Evolutionary conservation across 2,797 vertebrate species (phyloP).

Genomic region (Smutsia temminckii): DNA sequence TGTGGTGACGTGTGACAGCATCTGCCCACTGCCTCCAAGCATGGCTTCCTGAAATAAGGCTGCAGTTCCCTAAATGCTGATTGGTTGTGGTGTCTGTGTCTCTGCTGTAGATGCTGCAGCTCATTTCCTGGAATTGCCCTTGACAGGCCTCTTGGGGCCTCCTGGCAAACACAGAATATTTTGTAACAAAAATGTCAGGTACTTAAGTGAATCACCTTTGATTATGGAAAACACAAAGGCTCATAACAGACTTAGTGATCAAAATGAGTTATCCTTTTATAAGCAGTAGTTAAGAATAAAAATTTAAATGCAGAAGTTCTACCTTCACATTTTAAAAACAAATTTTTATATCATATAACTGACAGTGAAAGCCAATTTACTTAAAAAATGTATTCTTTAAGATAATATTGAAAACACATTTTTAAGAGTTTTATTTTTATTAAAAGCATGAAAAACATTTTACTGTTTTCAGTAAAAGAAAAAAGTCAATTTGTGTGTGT

Average conservation of each 20-base stretch:
- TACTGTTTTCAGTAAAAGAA: constrained; percentile 3
- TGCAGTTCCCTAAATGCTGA: constrained; percentile 33
- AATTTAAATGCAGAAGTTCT: neutral
- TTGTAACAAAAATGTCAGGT: constrained; percentile 42
- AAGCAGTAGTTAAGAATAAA: neutral
- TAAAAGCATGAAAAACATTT: constrained; percentile 14
- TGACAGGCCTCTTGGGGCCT: neutral
- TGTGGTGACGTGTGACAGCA: neutral
- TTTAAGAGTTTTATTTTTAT: constrained; percentile 6
- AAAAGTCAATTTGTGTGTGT: neutral
- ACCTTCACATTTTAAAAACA: neutral
- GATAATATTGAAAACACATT: constrained; percentile 14
- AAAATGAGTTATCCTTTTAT: constrained; percentile 21
- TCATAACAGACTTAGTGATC: constrained; percentile 27
- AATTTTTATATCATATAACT: constrained; percentile 5
- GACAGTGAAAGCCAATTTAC: neutral
- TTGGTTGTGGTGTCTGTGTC: neutral
- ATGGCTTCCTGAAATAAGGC: constrained; percentile 57
- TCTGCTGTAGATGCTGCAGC: neutral
- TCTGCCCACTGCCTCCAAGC: neutral
- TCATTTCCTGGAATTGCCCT: constrained; percentile 30
- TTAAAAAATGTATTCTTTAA: neutral
- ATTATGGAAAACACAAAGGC: constrained; percentile 62
- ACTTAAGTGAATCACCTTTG: constrained; percentile 62
- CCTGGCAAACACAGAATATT: constrained; percentile 12